phyloP scores from a whole-genome alignment of 2,797 vertebrate species.

The Gorsachius magnificus region DNA sequence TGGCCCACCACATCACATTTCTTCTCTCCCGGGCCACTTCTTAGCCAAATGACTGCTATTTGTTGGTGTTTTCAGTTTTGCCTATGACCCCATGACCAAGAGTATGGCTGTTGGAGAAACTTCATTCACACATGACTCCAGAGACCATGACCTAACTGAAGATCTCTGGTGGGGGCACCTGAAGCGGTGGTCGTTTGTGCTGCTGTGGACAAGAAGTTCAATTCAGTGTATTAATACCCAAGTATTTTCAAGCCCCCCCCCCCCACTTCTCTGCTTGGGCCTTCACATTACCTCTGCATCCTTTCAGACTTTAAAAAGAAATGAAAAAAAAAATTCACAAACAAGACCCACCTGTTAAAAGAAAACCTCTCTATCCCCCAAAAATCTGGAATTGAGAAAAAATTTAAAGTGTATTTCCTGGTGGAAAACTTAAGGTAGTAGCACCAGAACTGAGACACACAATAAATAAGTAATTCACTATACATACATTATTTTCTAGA shows the following conservation, averaged over 20 bases:
- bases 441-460: not conserved
- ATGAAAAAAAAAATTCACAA: not conserved
- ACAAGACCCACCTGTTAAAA: not conserved
- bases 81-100: accelerated
- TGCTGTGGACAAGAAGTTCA: not conserved
- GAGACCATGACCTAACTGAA: not conserved
- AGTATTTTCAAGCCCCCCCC: not conserved
- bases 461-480: not conserved
- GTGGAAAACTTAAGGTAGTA: not conserved
- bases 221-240: not conserved
- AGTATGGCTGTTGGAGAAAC: not conserved
- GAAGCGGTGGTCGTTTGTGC: not conserved
- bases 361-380: not conserved
- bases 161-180: not conserved
- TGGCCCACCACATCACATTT: accelerated
- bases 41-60: not conserved
- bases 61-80: not conserved
- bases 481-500: not conserved
- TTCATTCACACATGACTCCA: not conserved
- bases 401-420: not conserved
- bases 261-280: not conserved
- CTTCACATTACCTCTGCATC: not conserved
- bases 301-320: not conserved
- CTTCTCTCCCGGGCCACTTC: not conserved
- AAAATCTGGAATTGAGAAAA: not conserved